Conservation (phyloP, 35 echinoderm and acorn worm species). For the Heliocidaris erythrogramma region DNA sequence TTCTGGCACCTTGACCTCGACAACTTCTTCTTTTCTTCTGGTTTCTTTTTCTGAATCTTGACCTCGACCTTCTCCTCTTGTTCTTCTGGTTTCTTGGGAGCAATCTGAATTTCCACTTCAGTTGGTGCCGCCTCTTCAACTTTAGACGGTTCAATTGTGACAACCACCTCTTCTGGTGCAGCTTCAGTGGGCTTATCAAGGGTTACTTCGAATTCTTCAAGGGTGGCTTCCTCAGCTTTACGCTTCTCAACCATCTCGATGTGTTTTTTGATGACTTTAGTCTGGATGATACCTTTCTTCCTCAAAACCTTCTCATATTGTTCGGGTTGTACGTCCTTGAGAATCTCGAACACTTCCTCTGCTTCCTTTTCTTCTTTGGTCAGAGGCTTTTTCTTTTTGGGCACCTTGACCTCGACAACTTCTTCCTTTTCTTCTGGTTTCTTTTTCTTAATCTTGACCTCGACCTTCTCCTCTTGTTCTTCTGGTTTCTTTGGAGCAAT, state of each 20-base stretch:
- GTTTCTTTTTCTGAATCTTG: neutral
- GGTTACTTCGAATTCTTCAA: no score
- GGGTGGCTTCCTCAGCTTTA: slow-evolving; percentile 59
- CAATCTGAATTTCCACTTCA: neutral
- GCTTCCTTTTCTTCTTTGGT: slow-evolving; percentile 17
- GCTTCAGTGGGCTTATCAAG: no score
- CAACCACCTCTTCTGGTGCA: no score
- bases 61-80: neutral
- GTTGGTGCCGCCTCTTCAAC: no score
- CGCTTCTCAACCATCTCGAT: slow-evolving; percentile 56
- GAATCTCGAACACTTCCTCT: slow-evolving; percentile 61
- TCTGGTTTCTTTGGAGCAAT: slow-evolving; percentile 54
- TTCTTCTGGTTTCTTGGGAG: slow-evolving; percentile 4
- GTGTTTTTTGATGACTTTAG: slow-evolving; percentile 59
- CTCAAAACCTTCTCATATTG: slow-evolving; percentile 66
- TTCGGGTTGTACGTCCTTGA: slow-evolving; percentile 66
- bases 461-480: slow-evolving; percentile 33
- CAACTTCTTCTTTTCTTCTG: neutral
- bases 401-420: neutral
- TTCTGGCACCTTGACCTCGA: neutral
- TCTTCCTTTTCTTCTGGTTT: neutral
- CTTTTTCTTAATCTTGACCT: neutral
- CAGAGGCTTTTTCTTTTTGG: neutral
- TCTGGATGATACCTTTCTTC: slow-evolving; percentile 43
- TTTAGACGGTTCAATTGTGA: no score